Conservation (phyloP, 2,888 invertebrate genomes). For the Pyrrhia umbra region DNA sequence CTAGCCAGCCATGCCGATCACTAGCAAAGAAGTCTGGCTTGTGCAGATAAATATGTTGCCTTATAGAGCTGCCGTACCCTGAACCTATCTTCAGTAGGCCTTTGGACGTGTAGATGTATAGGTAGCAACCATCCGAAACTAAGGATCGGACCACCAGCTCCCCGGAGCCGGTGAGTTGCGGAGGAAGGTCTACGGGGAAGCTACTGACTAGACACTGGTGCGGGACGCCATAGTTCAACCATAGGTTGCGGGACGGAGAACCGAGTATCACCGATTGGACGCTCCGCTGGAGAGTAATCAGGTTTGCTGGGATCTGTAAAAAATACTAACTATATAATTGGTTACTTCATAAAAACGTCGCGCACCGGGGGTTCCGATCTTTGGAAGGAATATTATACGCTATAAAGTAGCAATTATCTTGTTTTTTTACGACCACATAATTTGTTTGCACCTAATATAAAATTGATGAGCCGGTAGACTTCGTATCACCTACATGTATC, state of each 20-base stretch:
- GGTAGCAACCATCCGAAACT: slow-evolving; percentile 96
- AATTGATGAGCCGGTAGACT: too few relatives aligned
- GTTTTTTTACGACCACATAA: too few relatives aligned
- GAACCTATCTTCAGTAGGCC: slow-evolving; percentile 98
- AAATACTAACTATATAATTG: too few relatives aligned
- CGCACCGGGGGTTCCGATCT: too few relatives aligned
- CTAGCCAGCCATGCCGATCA: slow-evolving; percentile 95
- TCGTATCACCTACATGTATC: too few relatives aligned
- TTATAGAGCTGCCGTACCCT: slow-evolving; percentile 97
- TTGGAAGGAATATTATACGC: too few relatives aligned
- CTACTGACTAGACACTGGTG: slow-evolving; percentile 93
- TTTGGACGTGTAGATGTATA: slow-evolving; percentile 96
- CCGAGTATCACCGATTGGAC: slow-evolving; percentile 97
- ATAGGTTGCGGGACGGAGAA: slow-evolving; percentile 95
- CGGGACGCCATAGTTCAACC: slow-evolving; percentile 97
- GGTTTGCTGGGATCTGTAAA: slow-evolving; percentile 94
- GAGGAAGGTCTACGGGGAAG: slow-evolving; percentile 89
- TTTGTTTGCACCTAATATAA: too few relatives aligned
- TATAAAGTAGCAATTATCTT: too few relatives aligned
- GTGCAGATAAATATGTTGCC: slow-evolving; percentile 96
- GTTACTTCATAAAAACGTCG: too few relatives aligned
- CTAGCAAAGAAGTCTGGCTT: slow-evolving; percentile 95
- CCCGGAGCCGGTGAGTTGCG: slow-evolving; percentile 75
- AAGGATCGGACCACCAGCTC: slow-evolving; percentile 90
- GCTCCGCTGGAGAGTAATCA: slow-evolving; percentile 96